Base-by-base conservation (phyloP, 2,888 invertebrate species). In the Heteromurus nitidus region DNA sequence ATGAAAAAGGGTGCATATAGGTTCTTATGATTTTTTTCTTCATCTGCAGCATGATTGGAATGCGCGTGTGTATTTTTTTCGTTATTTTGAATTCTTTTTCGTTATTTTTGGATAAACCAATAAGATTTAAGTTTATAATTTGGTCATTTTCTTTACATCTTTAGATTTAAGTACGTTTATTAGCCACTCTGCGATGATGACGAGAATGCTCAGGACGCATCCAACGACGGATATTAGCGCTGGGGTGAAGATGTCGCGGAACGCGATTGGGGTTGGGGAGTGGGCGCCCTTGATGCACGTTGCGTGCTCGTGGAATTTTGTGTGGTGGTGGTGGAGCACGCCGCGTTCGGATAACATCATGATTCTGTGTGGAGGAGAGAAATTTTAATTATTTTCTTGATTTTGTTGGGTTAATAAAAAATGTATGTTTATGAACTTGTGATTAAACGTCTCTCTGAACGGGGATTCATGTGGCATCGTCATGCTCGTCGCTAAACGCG, bases 161-260 rank as follows among this genome's bases (percentile, higher is more conserved):
- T n/a, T n/a, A n/a, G n/a, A n/a, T n/a, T n/a, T n/a, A n/a, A n/a
- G n/a, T n/a, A n/a, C n/a, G n/a, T n/a, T n/a, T n/a, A n/a, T n/a
- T n/a, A n/a, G n/a, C n/a, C n/a, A 36, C 20, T 67, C 50, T 9
- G n/a, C 2, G 2, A 47, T 9, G 18, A 67, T 0, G 31, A 26
- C 28, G 22, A 16, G 3, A 1, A 47, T 24, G 50, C 44, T 44
- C 26, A 47, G n/a, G 28, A 47, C 16, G 26, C 11, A 55, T n/a
- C 26, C 26, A 18, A 47, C n/a, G 7, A 26, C 24, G 0, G 13
- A n/a, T 16, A 67, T 13, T n/a, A 26, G n/a, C 3, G 28, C n/a
- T 9, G 80, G 68, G 20, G 73, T 80, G 28, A 74, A 47, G 47
- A 74, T 64, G 62, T 80, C 80, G 26, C 74, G 28, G 2, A 74